These are phyloP conservation scores for Machimus atricapillus DNA, from an alignment of 2,888 invertebrate genomes.

Conservation along the genomic window DNA sequence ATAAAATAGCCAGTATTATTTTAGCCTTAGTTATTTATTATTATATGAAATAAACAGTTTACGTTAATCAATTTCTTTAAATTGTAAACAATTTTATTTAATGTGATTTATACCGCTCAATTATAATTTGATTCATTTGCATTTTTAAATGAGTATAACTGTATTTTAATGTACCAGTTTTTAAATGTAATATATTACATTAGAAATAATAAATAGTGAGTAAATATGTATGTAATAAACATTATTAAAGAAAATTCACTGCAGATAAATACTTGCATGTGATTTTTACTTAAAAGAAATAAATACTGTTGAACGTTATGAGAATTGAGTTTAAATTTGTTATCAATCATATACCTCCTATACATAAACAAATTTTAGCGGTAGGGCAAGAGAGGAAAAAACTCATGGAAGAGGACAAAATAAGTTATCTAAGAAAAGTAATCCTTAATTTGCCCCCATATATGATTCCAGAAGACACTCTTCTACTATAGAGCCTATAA, in stretches of 20 bases:
- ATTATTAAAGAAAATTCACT: neutral
- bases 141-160: neutral
- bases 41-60: neutral
- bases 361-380: too few species aligned
- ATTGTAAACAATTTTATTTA: neutral
- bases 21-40: neutral
- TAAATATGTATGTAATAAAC: too few species aligned
- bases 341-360: too few species aligned
- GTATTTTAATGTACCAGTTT: neutral
- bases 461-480: too few species aligned
- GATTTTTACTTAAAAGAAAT: neutral
- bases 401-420: too few species aligned
- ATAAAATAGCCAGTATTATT: slow-evolving; percentile 7
- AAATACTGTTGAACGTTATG: neutral
- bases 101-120: neutral
- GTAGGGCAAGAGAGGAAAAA: too few species aligned
- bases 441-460: too few species aligned
- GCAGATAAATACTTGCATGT: neutral
- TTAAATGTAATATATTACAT: neutral
- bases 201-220: neutral
- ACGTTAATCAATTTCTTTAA: neutral
- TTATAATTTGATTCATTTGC: neutral
- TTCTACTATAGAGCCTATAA: too few species aligned
- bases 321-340: neutral
- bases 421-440: too few species aligned